Evolutionary conservation across 2,797 vertebrate species (phyloP), one percentile per base, ranked within the genome.

Genomic region (Australoheros facetus): DNA sequence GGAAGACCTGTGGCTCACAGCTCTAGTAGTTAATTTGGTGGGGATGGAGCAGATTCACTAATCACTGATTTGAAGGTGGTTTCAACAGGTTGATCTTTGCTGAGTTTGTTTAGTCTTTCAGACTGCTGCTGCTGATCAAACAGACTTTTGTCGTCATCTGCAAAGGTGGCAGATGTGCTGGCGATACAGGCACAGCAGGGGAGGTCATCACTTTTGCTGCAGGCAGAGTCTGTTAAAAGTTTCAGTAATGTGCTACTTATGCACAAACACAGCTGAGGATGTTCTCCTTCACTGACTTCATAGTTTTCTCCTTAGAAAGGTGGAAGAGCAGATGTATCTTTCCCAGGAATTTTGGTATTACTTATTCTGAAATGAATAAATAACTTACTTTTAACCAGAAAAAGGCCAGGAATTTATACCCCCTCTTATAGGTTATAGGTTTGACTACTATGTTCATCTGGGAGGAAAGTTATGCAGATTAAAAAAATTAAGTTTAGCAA

Each of bases 191-290:
- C 90, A 82, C 92, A 90, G 89, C 85, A 88, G 90, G 89, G 87
- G 78, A 91, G 88, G 89, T 87, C 89, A 91, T 90, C 85, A 70
- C 80, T 89, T 84, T 88, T 87, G 87, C 86, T 91, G 82, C 87
- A 89, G 89, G 85, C 87, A 88, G 85, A 91, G 82, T 80, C 85
- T 91, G 89, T 87, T 88, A 84, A 90, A 93, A 89, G 87, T 92
- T 91, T 90, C 84, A 90, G 85, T 88, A 90, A 91, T 91, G 85
- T 87, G 90, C 87, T 90, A 81, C 82, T 89, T 90, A 87, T 92
- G 89, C 88, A 88, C 83, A 88, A 85, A 81, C 84, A 89, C 88
- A 89, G 86, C 81, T 88, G 78, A 88, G 55, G 77, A 83, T 80
- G 77, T 86, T 89, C 86, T 91, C 78, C 86, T 87, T 80, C 72